Base-by-base conservation (phyloP, 2,113 vertebrate genomes). In the Colius striatus region DNA sequence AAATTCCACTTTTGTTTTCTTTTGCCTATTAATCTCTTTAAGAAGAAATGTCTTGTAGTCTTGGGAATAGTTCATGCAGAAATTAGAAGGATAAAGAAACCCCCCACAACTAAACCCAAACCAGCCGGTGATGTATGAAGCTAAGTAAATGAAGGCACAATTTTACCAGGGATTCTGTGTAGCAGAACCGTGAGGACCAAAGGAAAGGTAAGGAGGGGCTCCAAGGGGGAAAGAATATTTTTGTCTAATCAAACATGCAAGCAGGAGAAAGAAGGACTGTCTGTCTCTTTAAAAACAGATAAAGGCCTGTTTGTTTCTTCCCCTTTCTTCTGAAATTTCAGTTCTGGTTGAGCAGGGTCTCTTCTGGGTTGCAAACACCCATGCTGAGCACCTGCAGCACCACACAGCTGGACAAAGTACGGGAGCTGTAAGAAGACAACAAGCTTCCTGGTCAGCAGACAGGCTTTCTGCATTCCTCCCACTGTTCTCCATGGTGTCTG, bases 1-100 rank as follows among this genome's bases (percentile, higher is more conserved):
- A 93, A 93, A 80, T 45, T 90, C 61, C 62, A 47, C 63, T 78
- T 92, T 68, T 96, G 79, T 97, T 96, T 95, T 86, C 93, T 92
- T 90, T 95, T 0, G 0, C 87, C 87, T 84, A 26, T 81, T 87
- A 87, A 84, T 92, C 86, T 76, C 54, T 68, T 53, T 62, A 90
- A 90, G 54, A 92, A 81, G 80, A 88, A 93, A 89, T n/a, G 57
- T 63, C 85, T 86, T 73, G 48, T 62, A 86, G 87, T 30, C 60
- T 93, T 87, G 83, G 75, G 79, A 88, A 92, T 50, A 93, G 72
- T 74, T 61, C 94, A 70, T 50, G 61, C 57, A 88, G 85, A 92
- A 96, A 93, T 92, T 72, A 94, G 72, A 92, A 86, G 41, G 80
- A 80, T 60, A 20, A 65, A 79, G 78, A 84, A 71, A 76, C 70